Evolutionary conservation across 2,888 invertebrate species (phyloP).

Genomic region (Microplitis manilae): DNA sequence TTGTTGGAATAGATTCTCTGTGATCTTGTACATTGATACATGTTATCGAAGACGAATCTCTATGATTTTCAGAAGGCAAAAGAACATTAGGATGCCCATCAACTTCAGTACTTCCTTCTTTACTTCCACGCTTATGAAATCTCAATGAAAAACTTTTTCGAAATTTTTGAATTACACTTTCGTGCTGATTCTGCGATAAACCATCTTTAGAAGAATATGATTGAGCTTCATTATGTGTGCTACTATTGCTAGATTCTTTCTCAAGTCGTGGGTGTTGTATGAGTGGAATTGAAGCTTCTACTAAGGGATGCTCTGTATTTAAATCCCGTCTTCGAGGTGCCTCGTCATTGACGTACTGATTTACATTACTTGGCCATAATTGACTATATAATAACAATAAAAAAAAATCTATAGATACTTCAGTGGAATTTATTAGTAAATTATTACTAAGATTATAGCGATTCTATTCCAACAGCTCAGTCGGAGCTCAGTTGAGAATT

Average conservation of each 20-base stretch:
- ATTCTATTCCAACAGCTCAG: no score
- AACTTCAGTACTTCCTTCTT: conserved; percentile 70
- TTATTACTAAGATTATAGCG: no score
- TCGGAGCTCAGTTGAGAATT: no score
- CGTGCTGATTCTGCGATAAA: conserved; percentile 62
- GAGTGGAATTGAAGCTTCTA: conserved; percentile 63
- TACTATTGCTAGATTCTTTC: conserved; percentile 53
- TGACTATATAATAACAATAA: conserved; percentile 50
- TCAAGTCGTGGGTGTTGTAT: conserved; percentile 61
- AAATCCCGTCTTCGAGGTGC: conserved; percentile 47
- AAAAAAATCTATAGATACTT: neutral
- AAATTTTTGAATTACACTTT: conserved; percentile 81
- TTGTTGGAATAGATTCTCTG: conserved; percentile 42
- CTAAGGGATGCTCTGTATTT: conserved; percentile 63
- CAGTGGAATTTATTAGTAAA: no score
- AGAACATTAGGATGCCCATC: conserved; percentile 65
- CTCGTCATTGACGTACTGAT: conserved; percentile 52
- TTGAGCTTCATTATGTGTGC: conserved; percentile 50
- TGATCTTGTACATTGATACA: conserved; percentile 18
- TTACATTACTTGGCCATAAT: conserved; percentile 63
- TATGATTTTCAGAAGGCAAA: conserved; percentile 44
- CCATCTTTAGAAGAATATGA: conserved; percentile 47
- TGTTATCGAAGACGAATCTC: conserved; percentile 40
- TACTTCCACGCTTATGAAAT: conserved; percentile 75
- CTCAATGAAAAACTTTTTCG: conserved; percentile 79